Percentiles rank a stretch among this genome's conserved stretches.
Conservation (phyloP, 2,888 invertebrate species). For the Apodemia duryi region DNA sequence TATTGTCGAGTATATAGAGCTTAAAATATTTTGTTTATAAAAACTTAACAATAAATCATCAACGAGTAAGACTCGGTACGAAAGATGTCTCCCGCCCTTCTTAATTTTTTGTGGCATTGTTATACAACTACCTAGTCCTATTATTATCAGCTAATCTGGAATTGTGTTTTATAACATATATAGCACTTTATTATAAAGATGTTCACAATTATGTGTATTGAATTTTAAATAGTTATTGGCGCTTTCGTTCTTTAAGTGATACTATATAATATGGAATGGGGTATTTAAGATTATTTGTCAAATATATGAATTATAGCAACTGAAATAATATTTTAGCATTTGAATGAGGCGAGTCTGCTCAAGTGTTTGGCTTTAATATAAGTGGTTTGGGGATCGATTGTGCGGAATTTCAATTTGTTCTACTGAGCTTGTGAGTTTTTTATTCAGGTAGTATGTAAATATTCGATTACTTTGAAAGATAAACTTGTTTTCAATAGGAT, state of each 20-base stretch:
- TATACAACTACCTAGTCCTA: neutral
- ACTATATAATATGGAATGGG: neutral
- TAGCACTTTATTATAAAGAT: neutral
- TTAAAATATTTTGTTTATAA: too few species aligned
- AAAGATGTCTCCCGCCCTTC: neutral
- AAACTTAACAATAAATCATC: neutral
- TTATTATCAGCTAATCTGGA: neutral
- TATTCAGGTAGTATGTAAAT: neutral
- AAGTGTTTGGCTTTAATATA: conserved; percentile 25
- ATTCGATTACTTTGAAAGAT: neutral
- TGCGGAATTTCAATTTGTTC: conserved; percentile 20
- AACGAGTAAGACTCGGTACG: neutral
- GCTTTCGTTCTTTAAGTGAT: neutral
- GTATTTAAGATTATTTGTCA: conserved; percentile 3
- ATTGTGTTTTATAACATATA: neutral
- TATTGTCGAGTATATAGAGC: too few species aligned
- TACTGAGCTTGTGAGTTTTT: conserved; percentile 17
- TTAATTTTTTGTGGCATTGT: neutral
- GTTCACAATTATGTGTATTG: neutral
- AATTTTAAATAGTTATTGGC: neutral
- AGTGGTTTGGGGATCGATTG: conserved; percentile 24
- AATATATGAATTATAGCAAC: neutral
- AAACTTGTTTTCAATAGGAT: neutral
- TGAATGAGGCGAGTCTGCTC: conserved; percentile 28
- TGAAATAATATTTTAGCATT: neutral